Conservation (phyloP, 2,888 invertebrate genomes). For the Drosophila pseudotakahashii region DNA sequence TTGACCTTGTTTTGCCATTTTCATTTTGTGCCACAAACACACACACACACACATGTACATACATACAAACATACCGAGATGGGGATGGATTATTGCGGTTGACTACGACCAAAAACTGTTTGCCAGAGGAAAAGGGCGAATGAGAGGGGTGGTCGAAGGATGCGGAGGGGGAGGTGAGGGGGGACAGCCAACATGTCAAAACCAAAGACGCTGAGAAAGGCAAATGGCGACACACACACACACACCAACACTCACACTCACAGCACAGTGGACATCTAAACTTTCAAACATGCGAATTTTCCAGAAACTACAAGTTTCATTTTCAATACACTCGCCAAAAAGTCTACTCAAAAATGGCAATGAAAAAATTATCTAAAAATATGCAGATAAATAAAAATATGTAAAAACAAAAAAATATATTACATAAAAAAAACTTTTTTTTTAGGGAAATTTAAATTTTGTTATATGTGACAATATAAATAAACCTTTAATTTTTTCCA, state of each 20-base stretch:
- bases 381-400: too few relatives aligned
- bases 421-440: too few relatives aligned
- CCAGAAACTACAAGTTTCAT: constrained; percentile 8
- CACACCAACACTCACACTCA: neutral
- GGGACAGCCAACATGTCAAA: constrained; percentile 27
- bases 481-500: too few relatives aligned
- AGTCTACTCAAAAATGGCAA: neutral
- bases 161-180: neutral
- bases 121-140: constrained; percentile 6
- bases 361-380: too few relatives aligned
- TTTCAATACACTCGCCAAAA: constrained; percentile 5
- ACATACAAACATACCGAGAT: constrained; percentile 20
- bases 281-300: constrained; percentile 9
- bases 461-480: too few relatives aligned
- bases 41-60: constrained; percentile 15
- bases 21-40: constrained; percentile 63
- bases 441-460: too few relatives aligned
- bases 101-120: constrained; percentile 38
- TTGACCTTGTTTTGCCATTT: constrained; percentile 79
- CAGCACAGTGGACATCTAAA: constrained; percentile 8
- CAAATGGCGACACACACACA: constrained; percentile 30
- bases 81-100: constrained; percentile 43
- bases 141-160: neutral
- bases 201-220: constrained; percentile 47
- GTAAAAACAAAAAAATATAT: too few relatives aligned